Conservation (phyloP, 2,797 vertebrate species). For the Columba guinea region DNA sequence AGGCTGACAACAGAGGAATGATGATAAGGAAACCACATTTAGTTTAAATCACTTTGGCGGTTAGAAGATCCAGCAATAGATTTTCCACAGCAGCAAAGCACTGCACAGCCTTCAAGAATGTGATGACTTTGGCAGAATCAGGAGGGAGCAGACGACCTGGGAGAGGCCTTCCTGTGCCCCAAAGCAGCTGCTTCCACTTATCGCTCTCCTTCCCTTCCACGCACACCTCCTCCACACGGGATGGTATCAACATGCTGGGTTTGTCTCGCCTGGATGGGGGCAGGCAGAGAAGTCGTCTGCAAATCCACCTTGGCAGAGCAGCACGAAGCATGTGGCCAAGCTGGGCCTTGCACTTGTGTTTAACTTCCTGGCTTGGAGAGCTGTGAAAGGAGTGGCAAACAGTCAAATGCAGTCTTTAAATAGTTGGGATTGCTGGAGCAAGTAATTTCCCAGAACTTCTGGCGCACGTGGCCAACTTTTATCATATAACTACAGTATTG, state of each 20-base stretch:
- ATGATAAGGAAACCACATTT: neutral
- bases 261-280: fast-evolving
- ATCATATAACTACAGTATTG: neutral
- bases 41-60: neutral
- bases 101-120: neutral
- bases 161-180: fast-evolving
- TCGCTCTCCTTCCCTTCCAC: neutral
- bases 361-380: neutral
- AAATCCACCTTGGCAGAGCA: neutral
- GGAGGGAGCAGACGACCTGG: neutral
- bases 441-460: conserved; percentile 6
- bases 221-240: fast-evolving
- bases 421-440: neutral
- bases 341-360: neutral
- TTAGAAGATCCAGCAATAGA: neutral
- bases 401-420: neutral
- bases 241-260: fast-evolving
- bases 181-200: neutral
- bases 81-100: neutral
- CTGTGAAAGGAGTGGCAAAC: neutral
- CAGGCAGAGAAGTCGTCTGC: neutral
- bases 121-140: neutral
- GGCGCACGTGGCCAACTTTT: neutral
- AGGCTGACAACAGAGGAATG: neutral
- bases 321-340: neutral